Base-by-base conservation (phyloP, 2,888 invertebrate species). In the Chalcosyrphus nemorum region DNA sequence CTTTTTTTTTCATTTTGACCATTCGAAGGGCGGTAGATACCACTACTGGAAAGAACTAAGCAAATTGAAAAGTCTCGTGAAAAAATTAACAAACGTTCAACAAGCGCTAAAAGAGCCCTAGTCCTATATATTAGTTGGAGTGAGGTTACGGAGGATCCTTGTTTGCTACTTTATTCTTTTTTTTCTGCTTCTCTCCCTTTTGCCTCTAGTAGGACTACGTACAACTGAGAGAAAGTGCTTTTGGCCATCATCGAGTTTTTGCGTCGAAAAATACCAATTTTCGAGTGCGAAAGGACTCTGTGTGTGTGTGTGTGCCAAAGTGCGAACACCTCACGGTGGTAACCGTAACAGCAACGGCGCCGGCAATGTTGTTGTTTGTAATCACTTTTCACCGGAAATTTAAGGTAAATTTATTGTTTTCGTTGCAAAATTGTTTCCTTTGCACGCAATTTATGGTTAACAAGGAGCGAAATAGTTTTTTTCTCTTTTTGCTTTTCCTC, bases 301-400 rank as follows among this genome's bases (percentile, higher is more conserved):
- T 56, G 47, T 32, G 45, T n/a, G n/a, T n/a, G n/a, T n/a, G n/a
- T n/a, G 29, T 54, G 43, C 65, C n/a, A n/a, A n/a, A n/a, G 27
- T 61, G 72, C 77, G 66, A 66, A 81, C 75, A 63, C 56, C 63
- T 70, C 47, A 57, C 70, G 43, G 41, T 41, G 43, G 47, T 24
- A 41, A n/a, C n/a, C n/a, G 54, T 45, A 56, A 27, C 45, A 47
- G 13, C 24, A 27, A 52, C 17, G 52, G 47, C 56, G 38, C 24
- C 65, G 65, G 52, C 65, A 71, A 65, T 47, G 72, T 66, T 77
- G 77, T 72, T 82, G 77, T 77, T 77, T 82, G 77, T 82, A 82
- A 82, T 82, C 81, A 82, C 81, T 82, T 82, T 77, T 82, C 81
- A 72, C 81, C 81, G 81, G 81, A 82, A 82, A 82, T 82, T 82